Evolutionary conservation across 1,140 invertebrate genomes (phyloP).

Genomic region (Paraescarpia echinospica): DNA sequence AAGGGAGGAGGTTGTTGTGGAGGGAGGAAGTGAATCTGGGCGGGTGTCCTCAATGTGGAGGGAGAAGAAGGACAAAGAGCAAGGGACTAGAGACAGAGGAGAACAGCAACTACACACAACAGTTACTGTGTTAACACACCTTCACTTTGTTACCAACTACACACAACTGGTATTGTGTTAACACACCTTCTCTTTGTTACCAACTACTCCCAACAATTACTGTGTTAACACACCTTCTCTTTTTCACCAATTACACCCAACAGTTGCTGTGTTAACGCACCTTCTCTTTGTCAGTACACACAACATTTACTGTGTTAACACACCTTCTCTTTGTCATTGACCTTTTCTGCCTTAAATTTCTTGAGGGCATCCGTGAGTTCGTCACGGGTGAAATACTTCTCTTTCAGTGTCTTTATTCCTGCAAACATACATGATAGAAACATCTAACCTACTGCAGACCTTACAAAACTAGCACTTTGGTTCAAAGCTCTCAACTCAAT

Average conservation of each 20-base stretch:
- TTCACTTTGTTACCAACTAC: no score
- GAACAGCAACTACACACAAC: no score
- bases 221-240: not conserved
- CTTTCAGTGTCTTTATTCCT: slow-evolving; percentile 30
- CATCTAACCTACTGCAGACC: not conserved
- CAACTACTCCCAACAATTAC: not conserved
- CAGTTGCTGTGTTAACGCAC: not conserved
- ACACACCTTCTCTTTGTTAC: not conserved
- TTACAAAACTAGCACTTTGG: not conserved
- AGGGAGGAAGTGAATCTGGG: no score
- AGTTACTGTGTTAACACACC: not conserved
- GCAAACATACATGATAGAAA: not conserved
- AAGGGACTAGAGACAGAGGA: no score
- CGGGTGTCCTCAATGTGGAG: no score
- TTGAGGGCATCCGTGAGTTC: slow-evolving; percentile 54
- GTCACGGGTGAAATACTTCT: slow-evolving; percentile 40
- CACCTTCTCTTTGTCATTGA: slow-evolving; percentile 26
- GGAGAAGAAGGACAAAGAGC: no score
- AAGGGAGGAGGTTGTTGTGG: no score
- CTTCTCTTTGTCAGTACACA: not conserved
- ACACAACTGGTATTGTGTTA: not conserved
- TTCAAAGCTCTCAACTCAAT: no score
- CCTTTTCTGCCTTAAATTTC: slow-evolving; percentile 51
- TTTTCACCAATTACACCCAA: not conserved
- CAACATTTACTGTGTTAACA: not conserved